Evolutionary conservation across 2,888 invertebrate genomes (phyloP), one percentile per base, ranked within the genome.

Genomic region (Helobdella robusta): DNA sequence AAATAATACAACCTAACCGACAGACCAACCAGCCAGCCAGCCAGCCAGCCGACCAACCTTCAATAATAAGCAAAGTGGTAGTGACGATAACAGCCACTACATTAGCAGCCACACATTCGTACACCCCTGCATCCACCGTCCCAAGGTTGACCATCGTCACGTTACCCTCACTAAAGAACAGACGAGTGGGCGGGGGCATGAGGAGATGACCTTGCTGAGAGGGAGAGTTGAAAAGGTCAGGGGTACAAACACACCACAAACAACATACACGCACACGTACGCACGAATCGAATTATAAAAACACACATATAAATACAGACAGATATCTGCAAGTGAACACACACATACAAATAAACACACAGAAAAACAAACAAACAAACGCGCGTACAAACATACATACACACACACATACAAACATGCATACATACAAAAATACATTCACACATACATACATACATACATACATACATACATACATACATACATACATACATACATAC

Each of bases 1-100:
- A n/a, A n/a, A n/a, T n/a, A n/a, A n/a, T n/a, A n/a, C n/a, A n/a
- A n/a, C n/a, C n/a, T n/a, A n/a, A n/a, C n/a, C n/a, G n/a, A n/a
- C n/a, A n/a, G n/a, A n/a, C n/a, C n/a, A n/a, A n/a, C n/a, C n/a
- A n/a, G n/a, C n/a, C 44, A 11, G 44, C n/a, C 44, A 11, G 44
- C n/a, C 11, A 40, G n/a, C 11, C 11, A 30, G 11, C 20, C 52
- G 2, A 30, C 59, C 23, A 23, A 77, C 78, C 72, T 73, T 78
- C 77, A 54, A 81, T 76, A 62, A 79, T 73, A 36, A 81, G 74
- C 52, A 76, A 72, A 28, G 80, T 78, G 72, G 89, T 86, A 25
- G 89, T 87, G 66, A 91, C 88, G 78, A 94, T 87, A n/a, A 91
- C 92, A 54, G 93, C 91, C 73, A 94, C 92, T 83, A 92, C 92